Evolutionary conservation across 2,888 invertebrate species (phyloP).

Genomic region (Octodonta nipae): DNA sequence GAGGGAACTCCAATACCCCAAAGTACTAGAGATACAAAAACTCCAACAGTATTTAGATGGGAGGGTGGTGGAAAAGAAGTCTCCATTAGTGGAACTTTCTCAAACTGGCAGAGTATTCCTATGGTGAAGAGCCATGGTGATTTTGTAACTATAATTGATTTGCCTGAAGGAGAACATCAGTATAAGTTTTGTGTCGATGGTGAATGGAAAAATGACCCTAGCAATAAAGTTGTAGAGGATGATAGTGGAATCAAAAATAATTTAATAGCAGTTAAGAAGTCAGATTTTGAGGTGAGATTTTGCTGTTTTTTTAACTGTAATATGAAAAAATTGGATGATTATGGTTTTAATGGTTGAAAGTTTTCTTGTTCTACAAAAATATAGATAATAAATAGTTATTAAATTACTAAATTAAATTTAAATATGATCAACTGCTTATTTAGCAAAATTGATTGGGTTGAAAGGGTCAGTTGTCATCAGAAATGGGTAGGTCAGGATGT

Average conservation of each 20-base stretch:
- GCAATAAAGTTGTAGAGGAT: conserved; percentile 74
- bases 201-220: conserved; percentile 80
- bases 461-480: too few species aligned
- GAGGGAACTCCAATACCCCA: conserved; percentile 34
- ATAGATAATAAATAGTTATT: too few species aligned
- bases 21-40: conserved; percentile 40
- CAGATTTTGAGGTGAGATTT: conserved; percentile 90
- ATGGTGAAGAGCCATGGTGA: conserved; percentile 95
- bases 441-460: too few species aligned
- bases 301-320: too few species aligned
- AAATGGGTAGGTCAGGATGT: too few species aligned
- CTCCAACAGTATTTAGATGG: conserved; percentile 93
- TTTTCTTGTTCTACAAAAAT: too few species aligned
- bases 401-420: too few species aligned
- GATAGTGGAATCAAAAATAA: conserved; percentile 77
- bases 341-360: too few species aligned
- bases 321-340: too few species aligned
- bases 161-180: conserved; percentile 91
- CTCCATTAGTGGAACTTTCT: conserved; percentile 84
- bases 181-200: conserved; percentile 91
- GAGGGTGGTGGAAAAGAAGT: conserved; percentile 90
- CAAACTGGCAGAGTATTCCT: conserved; percentile 89
- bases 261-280: conserved; percentile 77
- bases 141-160: conserved; percentile 93
- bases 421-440: too few species aligned